Base-by-base conservation (phyloP, 2,888 invertebrate genomes). In the Periphyllus acericola region DNA sequence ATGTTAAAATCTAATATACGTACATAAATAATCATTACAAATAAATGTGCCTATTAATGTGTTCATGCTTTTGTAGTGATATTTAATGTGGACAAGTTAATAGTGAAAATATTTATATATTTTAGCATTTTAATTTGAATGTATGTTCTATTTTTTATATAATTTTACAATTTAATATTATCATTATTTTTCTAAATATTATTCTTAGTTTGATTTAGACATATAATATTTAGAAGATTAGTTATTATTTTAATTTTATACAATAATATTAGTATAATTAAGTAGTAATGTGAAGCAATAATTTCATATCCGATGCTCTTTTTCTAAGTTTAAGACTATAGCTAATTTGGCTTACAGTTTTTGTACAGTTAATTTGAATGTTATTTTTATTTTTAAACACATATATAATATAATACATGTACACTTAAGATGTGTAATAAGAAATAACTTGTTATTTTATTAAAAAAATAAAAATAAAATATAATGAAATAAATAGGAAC, bases 401-500 rank as follows among this genome's bases (percentile, higher is more conserved):
- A 40, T 80, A 60, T 17, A 9, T 6, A 19, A 8, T 29, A 52
- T 83, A 55, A 55, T 75, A 74, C 60, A 74, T 74, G 74, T 72
- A 14, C 1, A 46, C 0, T 0, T 46, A 46, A 14, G 46, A 14
- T 46, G 11, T 46, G 14, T 46, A 11, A 83, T 55, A 32, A 60
- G 21, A 21, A 19, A 17, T 71, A 71, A 68, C 9, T 29, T 46
- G 71, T n/a, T 1, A 68, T 68, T 68, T 60, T 68, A 36, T 34
- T 17, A 25, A 34, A 55, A 55, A 55, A 74, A 36, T 74, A 29
- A 74, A 52, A 71, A 75, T 75, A 75, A 76, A 46, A 71, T 46
- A 81, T 36, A 68, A 66, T n/a, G 19, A 68, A 82, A 82, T 82
- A 60, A 83, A 83, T 83, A 83, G 83, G 83, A 83, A 83, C 83